phyloP scores from a whole-genome alignment of 2,797 vertebrate species.

The Sebastes trivittatus region DNA sequence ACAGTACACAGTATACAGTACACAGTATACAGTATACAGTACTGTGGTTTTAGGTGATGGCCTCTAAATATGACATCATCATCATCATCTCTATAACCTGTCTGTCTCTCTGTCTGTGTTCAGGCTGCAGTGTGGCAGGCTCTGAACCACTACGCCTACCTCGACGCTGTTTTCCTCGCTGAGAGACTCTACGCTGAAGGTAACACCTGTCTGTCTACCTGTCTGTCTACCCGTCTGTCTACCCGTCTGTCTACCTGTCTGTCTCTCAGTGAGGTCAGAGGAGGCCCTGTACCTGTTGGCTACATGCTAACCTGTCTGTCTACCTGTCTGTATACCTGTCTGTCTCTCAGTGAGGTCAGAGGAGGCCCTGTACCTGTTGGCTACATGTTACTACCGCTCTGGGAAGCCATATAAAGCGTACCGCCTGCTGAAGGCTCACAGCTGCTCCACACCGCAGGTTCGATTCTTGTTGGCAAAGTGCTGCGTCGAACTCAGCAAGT shows the following conservation, averaged over 20 bases:
- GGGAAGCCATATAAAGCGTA: slow-evolving; percentile 98
- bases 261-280: slow-evolving; percentile 78
- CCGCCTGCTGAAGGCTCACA: slow-evolving; percentile 95
- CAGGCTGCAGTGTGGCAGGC: slow-evolving; percentile 99
- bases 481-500: slow-evolving; percentile 98
- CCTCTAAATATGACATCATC: background rate
- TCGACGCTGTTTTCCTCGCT: slow-evolving; percentile 96
- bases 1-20: too few relatives aligned
- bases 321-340: background rate
- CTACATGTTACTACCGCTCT: slow-evolving; percentile 97
- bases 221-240: slow-evolving; percentile 36
- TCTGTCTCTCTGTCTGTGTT: background rate
- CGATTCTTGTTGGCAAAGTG: slow-evolving; percentile 98
- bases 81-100: background rate
- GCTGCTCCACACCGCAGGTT: slow-evolving; percentile 95
- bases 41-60: too few relatives aligned
- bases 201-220: slow-evolving; percentile 54
- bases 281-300: slow-evolving; percentile 89
- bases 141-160: slow-evolving; percentile 97
- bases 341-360: slow-evolving; percentile 88
- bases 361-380: slow-evolving; percentile 93
- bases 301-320: slow-evolving; percentile 82
- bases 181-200: slow-evolving; percentile 98
- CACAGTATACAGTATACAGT: too few relatives aligned
- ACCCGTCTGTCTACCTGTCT: background rate